Evolutionary conservation across 2,113 vertebrate species (phyloP), one percentile per base, ranked within the genome.

Genomic region (Plecturocebus donacophilus): DNA sequence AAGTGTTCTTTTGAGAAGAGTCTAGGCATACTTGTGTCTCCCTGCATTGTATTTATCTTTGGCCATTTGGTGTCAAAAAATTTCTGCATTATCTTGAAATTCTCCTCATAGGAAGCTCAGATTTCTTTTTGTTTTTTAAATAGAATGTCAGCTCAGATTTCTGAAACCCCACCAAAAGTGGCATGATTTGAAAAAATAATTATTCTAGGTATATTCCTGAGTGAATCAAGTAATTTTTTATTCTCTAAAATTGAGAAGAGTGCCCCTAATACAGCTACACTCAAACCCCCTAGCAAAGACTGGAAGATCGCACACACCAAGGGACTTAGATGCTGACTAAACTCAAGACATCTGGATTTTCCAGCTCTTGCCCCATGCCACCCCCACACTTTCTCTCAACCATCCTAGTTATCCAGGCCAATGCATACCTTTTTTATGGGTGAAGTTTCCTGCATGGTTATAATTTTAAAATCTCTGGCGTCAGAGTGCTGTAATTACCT

Each of bases 401-500:
- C 56, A 54, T 75, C 79, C 66, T 84, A 40, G 13, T 87, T 87
- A 87, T 73, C 71, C 92, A 94, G 58, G 73, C 90, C 90, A 94
- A 85, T 40, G 52, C 80, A 90, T 79, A 76, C 64, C 86, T 83
- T 90, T 95, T 95, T 96, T 92, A 97, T 82, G 54, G 71, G 84
- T 58, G 83, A 73, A 94, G 79, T 97, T 96, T 98, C 95, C 96
- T 95, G 79, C 87, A 97, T 97, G 90, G 80, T 95, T 97, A 94
- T 97, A 35, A 95, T 97, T 97, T 98, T 82, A 64, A 95, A 96
- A 85, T 96, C 92, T 96, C 90, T 96, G 71, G 71, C 90, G 61
- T 96, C 77, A 38, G 66, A 95, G 95, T 88, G 71, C 96, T 95
- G 82, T 97, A 97, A 97, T 97, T 97, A 94, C 96, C 94, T 97